Base-by-base conservation (phyloP, 2,888 invertebrate genomes). In the Hydrotaea diabolus region DNA sequence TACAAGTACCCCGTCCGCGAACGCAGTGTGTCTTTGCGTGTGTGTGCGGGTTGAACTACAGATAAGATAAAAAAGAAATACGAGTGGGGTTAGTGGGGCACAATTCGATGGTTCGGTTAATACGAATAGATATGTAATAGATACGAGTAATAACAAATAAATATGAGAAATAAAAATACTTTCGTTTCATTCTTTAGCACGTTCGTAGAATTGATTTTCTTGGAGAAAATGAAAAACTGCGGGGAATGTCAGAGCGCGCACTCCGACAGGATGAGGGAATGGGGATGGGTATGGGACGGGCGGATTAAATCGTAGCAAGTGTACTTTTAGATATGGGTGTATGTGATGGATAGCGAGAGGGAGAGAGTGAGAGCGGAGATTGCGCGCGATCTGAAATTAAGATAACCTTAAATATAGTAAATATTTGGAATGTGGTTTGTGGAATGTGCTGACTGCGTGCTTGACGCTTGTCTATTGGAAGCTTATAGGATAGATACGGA, bases 71-170 rank as follows among this genome's bases (percentile, higher is more conserved):
- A 39, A 8, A 39, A 39, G 9, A 39, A 39, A 39, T 39, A n/a
- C 46, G 69, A 46, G 69, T 23, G 8, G 13, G 26, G 62, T 62
- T 49, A 23, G 71, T 79, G 43, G 64, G 57, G 55, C 46, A 80
- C 72, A 64, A 69, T 57, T 77, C 46, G 66, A 69, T 62, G 23
- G 49, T 55, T 59, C 5, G 9, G n/a, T 31, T 31, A 36, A 62
- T 76, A 57, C 26, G 53, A 49, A 49, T 59, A 76, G n/a, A n/a
- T 80, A 59, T 31, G 4, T 80, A 75, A 66, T 39, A n/a, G n/a
- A n/a, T n/a, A n/a, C n/a, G n/a, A n/a, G n/a, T n/a, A 59, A 36
- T 39, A 73, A 83, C 31, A 76, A 81, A 73, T 81, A 83, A 77
- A 82, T 77, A 64, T 75, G 79, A 64, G 13, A 39, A 31, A 82